These are phyloP conservation scores for Pitta sordida DNA, from an alignment of 2,113 vertebrate species.

Conservation along the genomic window DNA sequence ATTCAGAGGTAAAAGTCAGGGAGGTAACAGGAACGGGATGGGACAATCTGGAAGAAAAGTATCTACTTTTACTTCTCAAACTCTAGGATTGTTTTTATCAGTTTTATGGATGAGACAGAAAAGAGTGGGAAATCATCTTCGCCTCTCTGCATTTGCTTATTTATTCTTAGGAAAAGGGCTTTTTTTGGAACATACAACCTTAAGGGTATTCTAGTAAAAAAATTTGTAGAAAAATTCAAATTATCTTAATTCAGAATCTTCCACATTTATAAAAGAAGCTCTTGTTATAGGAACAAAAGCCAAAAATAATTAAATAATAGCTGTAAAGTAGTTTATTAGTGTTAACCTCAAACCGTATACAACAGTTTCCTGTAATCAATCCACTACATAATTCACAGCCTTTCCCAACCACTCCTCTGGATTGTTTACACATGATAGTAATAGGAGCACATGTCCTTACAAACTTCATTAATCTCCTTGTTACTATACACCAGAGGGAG, in stretches of 20 bases:
- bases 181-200: background rate
- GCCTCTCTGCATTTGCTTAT: background rate
- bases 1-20: background rate
- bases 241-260: background rate
- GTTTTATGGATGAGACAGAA: background rate
- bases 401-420: constrained; percentile 12
- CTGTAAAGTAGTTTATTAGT: background rate
- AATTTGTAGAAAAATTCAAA: background rate
- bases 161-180: background rate
- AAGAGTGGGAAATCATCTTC: background rate
- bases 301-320: constrained; percentile 8
- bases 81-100: background rate
- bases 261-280: background rate
- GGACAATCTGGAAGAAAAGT: background rate
- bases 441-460: background rate
- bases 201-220: background rate
- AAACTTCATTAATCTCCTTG: constrained; percentile 11
- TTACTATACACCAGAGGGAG: constrained; percentile 9
- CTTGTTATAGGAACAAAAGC: background rate
- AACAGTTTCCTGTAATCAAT: constrained; percentile 39
- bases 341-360: background rate
- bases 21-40: rapidly evolving
- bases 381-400: constrained; percentile 6
- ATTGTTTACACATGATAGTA: constrained; percentile 1
- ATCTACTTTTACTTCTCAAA: background rate